Percentiles rank a stretch among this genome's conserved stretches.
Conservation (phyloP, 2,113 vertebrate genomes). For the Dascyllus trimaculatus region DNA sequence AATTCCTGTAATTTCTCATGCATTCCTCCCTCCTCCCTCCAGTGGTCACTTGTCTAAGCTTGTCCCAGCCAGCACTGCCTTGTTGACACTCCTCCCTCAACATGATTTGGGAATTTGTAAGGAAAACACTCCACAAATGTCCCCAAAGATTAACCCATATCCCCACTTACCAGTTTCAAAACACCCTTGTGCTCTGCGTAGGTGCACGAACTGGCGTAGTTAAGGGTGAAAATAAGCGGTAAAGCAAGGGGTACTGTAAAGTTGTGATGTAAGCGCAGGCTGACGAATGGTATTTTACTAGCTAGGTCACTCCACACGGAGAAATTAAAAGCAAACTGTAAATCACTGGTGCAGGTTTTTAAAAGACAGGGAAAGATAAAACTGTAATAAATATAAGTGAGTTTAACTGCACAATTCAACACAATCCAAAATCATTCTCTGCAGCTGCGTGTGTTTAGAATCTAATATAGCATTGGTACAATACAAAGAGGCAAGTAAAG, state of each 20-base stretch:
- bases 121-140: slow-evolving; percentile 57
- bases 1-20: slow-evolving; percentile 77
- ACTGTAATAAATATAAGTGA: not conserved
- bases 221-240: slow-evolving; percentile 7
- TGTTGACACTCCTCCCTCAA: slow-evolving; percentile 70
- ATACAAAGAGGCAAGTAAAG: no score
- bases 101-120: slow-evolving; percentile 71
- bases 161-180: slow-evolving; percentile 62
- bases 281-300: slow-evolving; percentile 12
- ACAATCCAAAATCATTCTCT: not conserved
- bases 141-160: slow-evolving; percentile 69
- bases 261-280: not conserved
- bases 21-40: slow-evolving; percentile 69
- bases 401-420: not conserved
- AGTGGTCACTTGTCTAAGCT: slow-evolving; percentile 80
- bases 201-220: slow-evolving; percentile 25
- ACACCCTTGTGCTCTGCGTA: slow-evolving; percentile 17
- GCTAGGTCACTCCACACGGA: not conserved
- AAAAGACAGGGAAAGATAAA: not conserved
- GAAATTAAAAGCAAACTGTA: not conserved
- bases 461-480: not conserved
- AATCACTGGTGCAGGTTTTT: not conserved
- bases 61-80: slow-evolving; percentile 66
- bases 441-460: not conserved
- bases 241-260: slow-evolving; percentile 10